These are phyloP conservation scores for Ylistrum balloti DNA, from an alignment of 1,140 invertebrate species.

Conservation along the genomic window DNA sequence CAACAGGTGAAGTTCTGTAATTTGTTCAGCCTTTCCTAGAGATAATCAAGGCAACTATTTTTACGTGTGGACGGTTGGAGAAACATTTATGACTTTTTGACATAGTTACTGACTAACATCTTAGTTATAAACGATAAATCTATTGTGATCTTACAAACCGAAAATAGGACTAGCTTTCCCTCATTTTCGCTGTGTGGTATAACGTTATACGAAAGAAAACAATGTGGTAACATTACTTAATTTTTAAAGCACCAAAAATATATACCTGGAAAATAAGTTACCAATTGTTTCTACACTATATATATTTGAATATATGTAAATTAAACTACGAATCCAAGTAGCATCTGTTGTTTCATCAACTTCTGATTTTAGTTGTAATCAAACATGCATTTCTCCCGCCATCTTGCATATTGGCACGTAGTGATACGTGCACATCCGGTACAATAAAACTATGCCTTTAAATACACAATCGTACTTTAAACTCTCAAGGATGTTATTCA, in stretches of 20 bases:
- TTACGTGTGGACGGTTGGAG: too few species aligned
- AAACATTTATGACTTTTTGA: too few species aligned
- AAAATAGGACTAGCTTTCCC: constrained; percentile 10
- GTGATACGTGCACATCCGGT: neutral
- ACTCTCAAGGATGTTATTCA: too few species aligned
- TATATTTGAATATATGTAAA: neutral
- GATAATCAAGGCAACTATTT: too few species aligned
- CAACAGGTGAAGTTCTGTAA: too few species aligned
- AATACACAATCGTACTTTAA: neutral
- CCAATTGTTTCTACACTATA: neutral
- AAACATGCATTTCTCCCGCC: constrained; percentile 29
- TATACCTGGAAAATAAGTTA: neutral
- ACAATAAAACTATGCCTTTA: neutral
- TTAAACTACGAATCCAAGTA: neutral
- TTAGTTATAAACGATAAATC: too few species aligned
- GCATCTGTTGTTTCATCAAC: constrained; percentile 23
- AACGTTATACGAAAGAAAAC: constrained; percentile 31
- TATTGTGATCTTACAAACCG: neutral
- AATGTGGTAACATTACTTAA: neutral
- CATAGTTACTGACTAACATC: too few species aligned
- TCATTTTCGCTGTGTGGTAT: neutral
- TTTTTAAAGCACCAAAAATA: neutral
- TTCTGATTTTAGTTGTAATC: neutral
- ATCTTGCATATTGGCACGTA: neutral
- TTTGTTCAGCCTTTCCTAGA: too few species aligned